A percentile compares a stretch with the other conserved stretches of the same genome.
Conservation (phyloP, 30 jellyfish, hydroid and myxozoan genomes). For the Cassiopea xamachana region DNA sequence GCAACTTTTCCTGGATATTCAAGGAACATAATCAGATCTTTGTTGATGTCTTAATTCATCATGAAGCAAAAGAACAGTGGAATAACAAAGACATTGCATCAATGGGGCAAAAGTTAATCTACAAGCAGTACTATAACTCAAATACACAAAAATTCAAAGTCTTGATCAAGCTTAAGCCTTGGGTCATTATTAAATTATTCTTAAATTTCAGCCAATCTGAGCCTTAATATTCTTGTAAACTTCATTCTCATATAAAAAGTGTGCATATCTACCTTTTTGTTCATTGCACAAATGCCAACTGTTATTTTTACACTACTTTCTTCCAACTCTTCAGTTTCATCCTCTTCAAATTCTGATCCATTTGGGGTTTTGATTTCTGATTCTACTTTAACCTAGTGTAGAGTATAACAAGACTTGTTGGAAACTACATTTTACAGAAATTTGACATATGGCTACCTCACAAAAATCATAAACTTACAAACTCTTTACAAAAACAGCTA, state of each 20-base stretch:
- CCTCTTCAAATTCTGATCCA: conserved; percentile 83
- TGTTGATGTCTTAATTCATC: no score
- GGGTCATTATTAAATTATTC: no score
- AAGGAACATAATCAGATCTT: no score
- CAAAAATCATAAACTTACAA: background rate
- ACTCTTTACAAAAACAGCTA: background rate
- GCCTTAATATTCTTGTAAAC: no score
- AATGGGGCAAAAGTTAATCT: no score
- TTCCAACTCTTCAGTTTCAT: conserved; percentile 59
- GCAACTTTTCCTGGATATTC: no score
- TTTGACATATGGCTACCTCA: background rate
- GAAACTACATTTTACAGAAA: background rate
- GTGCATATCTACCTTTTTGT: conserved; percentile 81
- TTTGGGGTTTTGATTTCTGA: conserved; percentile 61
- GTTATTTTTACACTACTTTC: conserved; percentile 71
- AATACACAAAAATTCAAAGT: no score
- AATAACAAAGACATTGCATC: no score
- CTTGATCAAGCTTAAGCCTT: no score
- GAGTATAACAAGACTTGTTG: background rate
- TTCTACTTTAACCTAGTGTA: conserved; percentile 18
- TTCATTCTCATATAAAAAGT: background rate
- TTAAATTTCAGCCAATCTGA: no score
- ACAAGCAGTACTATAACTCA: no score
- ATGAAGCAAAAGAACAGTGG: no score
- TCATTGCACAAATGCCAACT: conserved; percentile 99